phyloP scores from a whole-genome alignment of 2,797 vertebrate species.

The Sebastiscus tertius region DNA sequence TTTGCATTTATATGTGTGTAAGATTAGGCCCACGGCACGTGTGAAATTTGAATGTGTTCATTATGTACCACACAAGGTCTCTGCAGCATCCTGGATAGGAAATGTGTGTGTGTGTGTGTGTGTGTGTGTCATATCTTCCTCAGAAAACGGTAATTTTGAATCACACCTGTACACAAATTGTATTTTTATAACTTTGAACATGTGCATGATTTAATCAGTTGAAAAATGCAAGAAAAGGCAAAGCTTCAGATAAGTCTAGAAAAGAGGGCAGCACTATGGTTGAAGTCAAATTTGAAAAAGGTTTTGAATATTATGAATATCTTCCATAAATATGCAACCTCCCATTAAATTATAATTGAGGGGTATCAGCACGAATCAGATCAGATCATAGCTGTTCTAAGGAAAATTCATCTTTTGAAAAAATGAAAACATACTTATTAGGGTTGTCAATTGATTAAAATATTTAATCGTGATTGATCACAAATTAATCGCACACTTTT shows the following conservation, averaged over 20 bases:
- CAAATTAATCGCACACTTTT: too few relatives aligned
- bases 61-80: conserved; percentile 12
- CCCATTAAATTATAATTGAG: neutral
- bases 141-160: neutral
- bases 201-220: neutral
- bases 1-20: neutral
- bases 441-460: too few relatives aligned
- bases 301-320: neutral
- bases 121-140: neutral
- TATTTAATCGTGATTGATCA: too few relatives aligned
- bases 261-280: neutral
- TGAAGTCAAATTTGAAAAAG: neutral
- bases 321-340: neutral
- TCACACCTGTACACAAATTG: neutral
- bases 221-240: neutral
- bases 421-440: neutral
- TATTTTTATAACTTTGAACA: neutral
- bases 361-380: neutral
- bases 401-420: neutral
- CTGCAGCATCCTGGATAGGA: conserved; percentile 16
- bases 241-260: neutral
- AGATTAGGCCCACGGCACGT: neutral
- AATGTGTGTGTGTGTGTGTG: neutral
- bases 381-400: neutral
- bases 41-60: conserved; percentile 32